Evolutionary conservation across 2,113 vertebrate species (phyloP), one percentile per base, ranked within the genome.

Genomic region (Rhipidura dahli): DNA sequence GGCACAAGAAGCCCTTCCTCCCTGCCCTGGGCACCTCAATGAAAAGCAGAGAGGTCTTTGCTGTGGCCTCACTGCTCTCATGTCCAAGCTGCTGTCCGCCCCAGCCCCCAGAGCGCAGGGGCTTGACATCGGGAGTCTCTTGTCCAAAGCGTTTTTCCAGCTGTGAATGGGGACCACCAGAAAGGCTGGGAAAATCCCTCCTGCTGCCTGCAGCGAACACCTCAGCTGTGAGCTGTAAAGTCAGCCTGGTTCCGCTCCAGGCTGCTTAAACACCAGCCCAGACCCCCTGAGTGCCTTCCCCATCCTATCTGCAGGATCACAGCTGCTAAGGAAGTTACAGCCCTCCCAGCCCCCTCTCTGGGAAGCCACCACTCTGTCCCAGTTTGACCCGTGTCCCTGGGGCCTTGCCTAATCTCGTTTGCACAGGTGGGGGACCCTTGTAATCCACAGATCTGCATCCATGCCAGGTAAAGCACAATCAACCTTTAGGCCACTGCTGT

Each of bases 291-390:
- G 37, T 7, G 7, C 66, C 65, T 80, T 96, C 73, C 23, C 28
- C 17, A 0, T 40, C 3, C 0, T 78, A 90, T 91, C 91, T 90
- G 30, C 78, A 72, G 68, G 22, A 83, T 83, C 23, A 2, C 93
- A 95, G 95, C 93, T 96, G 95, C 71, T 83, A 42, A 94, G 64
- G 64, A 97, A 92, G 78, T 93, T 85, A 70, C 16, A 73, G 71
- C 28, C 39, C 51, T 88, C 60, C 42, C 60, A 81, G 69, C 31
- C 65, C 49, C 49, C 50, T 92, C 3, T 4, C 76, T 79, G 87
- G 45, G 42, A 95, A 97, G 76, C 59, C 78, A 26, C 31, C 44
- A 28, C 70, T 89, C 49, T 96, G 90, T 96, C 95, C 96, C 15
- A 10, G 40, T 82, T 90, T 93, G 75, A 96, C 90, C 82, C 10